phyloP scores from a whole-genome alignment of 2,797 vertebrate genomes.

The Macropus fuliginosus region DNA sequence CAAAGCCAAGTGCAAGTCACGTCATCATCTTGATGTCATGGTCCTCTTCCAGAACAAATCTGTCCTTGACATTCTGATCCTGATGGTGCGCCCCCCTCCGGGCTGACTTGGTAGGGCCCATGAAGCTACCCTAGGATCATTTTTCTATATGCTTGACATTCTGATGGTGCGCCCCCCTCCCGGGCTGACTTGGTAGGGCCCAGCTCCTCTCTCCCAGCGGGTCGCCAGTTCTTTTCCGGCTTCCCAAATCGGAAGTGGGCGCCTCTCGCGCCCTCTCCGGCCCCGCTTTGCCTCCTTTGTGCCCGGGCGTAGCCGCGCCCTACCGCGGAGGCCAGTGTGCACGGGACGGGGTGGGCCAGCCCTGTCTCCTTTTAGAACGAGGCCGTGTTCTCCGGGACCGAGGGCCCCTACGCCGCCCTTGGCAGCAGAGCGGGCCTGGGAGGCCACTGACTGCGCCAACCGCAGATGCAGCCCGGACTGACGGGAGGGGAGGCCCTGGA shows the following conservation, averaged over 20 bases:
- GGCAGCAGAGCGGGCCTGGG: background rate
- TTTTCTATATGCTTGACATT: no score
- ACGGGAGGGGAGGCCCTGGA: background rate
- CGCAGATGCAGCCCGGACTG: background rate
- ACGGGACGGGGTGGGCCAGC: background rate
- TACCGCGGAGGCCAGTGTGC: background rate
- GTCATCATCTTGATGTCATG: no score
- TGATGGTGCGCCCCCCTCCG: no score
- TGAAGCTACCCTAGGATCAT: no score
- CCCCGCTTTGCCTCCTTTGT: background rate
- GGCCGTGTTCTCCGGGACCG: background rate
- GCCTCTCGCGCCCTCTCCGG: background rate
- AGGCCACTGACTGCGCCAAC: background rate
- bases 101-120: no score
- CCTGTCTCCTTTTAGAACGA: background rate
- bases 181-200: rapidly evolving
- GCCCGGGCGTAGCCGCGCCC: no score
- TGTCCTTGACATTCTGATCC: no score
- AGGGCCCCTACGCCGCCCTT: background rate
- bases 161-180: no score
- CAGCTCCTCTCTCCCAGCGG: rapidly evolving
- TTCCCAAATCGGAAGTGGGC: background rate
- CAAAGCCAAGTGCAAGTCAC: no score
- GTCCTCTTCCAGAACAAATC: no score
- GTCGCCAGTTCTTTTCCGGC: background rate